These are phyloP conservation scores for Cynopterus sphinx DNA, from an alignment of 2,797 vertebrate genomes.

Conservation along the genomic window DNA sequence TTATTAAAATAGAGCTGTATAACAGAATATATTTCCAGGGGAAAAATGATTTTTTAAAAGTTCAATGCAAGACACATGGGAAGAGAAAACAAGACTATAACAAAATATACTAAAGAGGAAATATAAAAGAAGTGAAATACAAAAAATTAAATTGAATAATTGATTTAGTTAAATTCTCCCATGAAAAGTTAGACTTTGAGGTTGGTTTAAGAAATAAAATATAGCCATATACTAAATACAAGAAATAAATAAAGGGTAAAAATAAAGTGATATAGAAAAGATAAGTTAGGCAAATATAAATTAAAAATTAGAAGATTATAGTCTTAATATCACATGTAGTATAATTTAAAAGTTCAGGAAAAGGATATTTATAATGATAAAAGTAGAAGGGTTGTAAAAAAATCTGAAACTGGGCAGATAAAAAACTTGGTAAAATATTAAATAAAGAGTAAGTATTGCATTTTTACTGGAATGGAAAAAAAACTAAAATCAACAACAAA, in stretches of 20 bases:
- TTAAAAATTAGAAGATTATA: neutral
- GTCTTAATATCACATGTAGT: neutral
- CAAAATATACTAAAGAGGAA: neutral
- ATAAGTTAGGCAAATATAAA: neutral
- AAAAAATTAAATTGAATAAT: neutral
- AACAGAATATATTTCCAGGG: constrained; percentile 2
- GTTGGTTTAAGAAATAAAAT: constrained; percentile 42
- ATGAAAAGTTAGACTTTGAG: neutral
- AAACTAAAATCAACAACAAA: constrained; percentile 34
- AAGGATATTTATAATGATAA: neutral
- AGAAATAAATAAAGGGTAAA: neutral
- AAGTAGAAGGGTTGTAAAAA: neutral
- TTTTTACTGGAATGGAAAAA: neutral
- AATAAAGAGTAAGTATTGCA: neutral
- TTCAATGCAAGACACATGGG: neutral
- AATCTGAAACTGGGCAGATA: neutral
- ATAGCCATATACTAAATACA: neutral
- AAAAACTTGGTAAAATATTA: neutral
- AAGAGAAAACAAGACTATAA: neutral
- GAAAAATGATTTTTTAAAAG: neutral
- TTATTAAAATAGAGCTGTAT: neutral
- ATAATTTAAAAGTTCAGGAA: neutral
- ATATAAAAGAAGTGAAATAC: neutral
- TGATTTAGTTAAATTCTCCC: neutral
- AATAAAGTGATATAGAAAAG: neutral